Conservation (phyloP, 2,888 invertebrate genomes). For the Maniola hyperantus region DNA sequence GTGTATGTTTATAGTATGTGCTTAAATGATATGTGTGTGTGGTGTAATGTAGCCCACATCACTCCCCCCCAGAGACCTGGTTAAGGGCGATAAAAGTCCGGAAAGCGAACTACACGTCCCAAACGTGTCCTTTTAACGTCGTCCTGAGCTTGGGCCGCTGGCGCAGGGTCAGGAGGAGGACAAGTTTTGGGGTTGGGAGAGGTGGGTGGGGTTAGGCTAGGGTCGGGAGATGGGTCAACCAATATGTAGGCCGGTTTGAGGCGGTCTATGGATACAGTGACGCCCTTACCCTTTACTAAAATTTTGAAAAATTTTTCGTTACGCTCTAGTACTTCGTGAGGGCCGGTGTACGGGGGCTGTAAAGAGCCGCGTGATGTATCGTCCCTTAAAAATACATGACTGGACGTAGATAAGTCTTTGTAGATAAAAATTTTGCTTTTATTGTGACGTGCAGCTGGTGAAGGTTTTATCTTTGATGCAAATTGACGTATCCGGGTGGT, state of each 20-base stretch:
- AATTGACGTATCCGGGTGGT: constrained; percentile 27
- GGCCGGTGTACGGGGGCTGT: neutral
- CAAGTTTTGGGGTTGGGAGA: too few relatives aligned
- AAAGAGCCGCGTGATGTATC: constrained; percentile 31
- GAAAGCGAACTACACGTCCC: too few relatives aligned
- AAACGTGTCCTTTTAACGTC: too few relatives aligned
- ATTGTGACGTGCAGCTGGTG: constrained; percentile 36
- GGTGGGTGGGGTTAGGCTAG: too few relatives aligned
- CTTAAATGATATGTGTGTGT: too few relatives aligned
- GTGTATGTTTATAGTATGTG: too few relatives aligned
- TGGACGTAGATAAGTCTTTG: constrained; percentile 41
- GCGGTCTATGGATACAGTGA: neutral
- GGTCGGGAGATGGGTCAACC: too few relatives aligned
- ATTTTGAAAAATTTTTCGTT: neutral
- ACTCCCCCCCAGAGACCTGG: too few relatives aligned
- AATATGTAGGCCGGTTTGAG: neutral
- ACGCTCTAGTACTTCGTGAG: neutral
- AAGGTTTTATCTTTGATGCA: constrained; percentile 24
- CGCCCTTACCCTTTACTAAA: neutral
- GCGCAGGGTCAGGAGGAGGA: too few relatives aligned
- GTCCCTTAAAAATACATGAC: constrained; percentile 44
- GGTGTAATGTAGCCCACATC: too few relatives aligned
- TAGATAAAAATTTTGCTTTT: constrained; percentile 39
- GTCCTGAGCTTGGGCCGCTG: too few relatives aligned
- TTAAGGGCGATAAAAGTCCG: too few relatives aligned